Percentiles rank a stretch among this genome's conserved stretches.
phyloP scores from a whole-genome alignment of 1,140 invertebrate genomes.

The Ctenoplectra terminalis region DNA sequence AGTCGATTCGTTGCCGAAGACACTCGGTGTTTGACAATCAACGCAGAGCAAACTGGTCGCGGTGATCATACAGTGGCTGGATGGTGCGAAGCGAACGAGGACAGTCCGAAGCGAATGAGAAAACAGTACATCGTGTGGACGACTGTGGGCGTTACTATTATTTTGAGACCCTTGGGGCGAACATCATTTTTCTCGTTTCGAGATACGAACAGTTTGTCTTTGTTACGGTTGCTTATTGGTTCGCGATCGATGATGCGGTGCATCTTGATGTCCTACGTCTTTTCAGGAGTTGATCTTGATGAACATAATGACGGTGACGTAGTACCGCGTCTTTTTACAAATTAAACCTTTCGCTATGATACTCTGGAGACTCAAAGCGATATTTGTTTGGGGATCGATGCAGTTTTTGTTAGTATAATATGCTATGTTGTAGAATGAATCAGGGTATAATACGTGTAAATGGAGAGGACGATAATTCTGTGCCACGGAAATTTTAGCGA shows the following conservation, averaged over 20 bases:
- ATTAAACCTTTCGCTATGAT: no score
- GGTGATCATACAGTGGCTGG: neutral
- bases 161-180: neutral
- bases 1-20: neutral
- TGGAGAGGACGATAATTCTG: no score
- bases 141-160: neutral
- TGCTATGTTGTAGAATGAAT: no score
- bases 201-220: neutral
- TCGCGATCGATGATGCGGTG: neutral
- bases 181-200: neutral
- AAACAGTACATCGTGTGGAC: no score
- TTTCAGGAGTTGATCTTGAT: neutral
- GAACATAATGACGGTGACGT: neutral
- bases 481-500: no score
- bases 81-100: neutral
- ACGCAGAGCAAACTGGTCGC: neutral
- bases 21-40: neutral
- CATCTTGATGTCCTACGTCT: neutral
- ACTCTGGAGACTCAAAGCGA: no score
- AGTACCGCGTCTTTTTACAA: neutral
- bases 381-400: no score
- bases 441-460: no score
- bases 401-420: no score
- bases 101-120: neutral
- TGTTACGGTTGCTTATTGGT: neutral